Conservation (phyloP, 2,888 invertebrate species). For the Plagiodera versicolora region DNA sequence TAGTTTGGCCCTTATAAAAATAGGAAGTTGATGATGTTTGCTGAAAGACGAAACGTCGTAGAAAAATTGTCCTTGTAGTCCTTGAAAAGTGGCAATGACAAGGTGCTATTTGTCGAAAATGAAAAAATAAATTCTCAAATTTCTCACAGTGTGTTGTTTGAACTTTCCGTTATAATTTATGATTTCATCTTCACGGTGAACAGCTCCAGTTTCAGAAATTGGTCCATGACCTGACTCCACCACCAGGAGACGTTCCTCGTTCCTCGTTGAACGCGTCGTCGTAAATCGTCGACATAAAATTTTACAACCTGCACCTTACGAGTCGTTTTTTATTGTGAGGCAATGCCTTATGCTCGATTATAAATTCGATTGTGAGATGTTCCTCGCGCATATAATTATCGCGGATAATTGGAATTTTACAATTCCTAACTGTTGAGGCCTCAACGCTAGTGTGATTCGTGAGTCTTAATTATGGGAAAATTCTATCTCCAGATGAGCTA, state of each 20-base stretch:
- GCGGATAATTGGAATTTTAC: conserved; percentile 35
- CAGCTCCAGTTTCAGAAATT: conserved; percentile 39
- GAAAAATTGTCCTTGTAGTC: too few species aligned
- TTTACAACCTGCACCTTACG: conserved; percentile 43
- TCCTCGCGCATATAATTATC: conserved; percentile 36
- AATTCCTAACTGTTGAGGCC: conserved; percentile 23
- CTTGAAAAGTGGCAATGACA: too few species aligned
- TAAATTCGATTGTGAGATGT: conserved; percentile 44
- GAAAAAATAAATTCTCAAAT: too few species aligned
- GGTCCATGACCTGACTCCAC: conserved; percentile 37
- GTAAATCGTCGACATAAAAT: conserved; percentile 44
- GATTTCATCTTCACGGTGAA: too few species aligned
- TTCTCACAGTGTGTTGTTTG: too few species aligned
- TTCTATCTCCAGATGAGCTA: background rate
- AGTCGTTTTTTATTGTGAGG: conserved; percentile 38
- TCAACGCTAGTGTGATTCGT: conserved; percentile 18
- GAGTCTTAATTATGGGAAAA: conserved; percentile 6
- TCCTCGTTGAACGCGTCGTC: conserved; percentile 45
- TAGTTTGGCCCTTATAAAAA: too few species aligned
- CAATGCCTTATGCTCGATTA: conserved; percentile 41
- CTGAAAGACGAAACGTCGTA: too few species aligned
- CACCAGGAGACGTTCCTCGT: conserved; percentile 36
- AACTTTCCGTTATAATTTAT: too few species aligned
- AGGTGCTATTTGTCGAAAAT: too few species aligned
- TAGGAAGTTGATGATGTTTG: too few species aligned